Conservation (phyloP, 2,113 vertebrate species). For the Oreochromis niloticus region DNA sequence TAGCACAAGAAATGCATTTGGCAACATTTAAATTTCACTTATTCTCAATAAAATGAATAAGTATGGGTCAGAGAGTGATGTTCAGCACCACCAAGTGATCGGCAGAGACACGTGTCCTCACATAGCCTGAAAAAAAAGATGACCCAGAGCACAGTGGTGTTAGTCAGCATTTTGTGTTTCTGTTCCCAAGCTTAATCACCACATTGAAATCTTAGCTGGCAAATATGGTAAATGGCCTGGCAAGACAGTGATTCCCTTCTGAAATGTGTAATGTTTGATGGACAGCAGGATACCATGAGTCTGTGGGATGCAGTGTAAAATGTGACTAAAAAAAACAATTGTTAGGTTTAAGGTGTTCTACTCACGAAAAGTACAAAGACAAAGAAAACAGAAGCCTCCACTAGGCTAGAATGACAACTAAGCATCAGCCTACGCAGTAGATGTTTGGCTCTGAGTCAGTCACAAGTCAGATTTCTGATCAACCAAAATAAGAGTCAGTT, state of each 20-base stretch:
- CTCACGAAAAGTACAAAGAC: accelerated
- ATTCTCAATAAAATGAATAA: not conserved
- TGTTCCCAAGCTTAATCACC: not conserved
- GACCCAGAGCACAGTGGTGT: not conserved
- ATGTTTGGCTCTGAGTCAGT: not conserved
- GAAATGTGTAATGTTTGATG: not conserved
- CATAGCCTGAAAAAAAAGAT: not conserved
- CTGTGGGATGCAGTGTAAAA: not conserved
- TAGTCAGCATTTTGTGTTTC: not conserved
- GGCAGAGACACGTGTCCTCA: not conserved
- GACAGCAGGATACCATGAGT: not conserved
- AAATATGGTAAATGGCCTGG: too few relatives aligned
- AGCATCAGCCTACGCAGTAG: not conserved
- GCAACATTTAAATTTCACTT: not conserved
- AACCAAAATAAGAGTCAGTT: not conserved
- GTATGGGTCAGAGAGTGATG: not conserved
- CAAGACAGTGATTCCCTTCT: not conserved
- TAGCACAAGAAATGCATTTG: not conserved
- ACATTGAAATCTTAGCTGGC: not conserved
- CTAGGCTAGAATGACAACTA: not conserved
- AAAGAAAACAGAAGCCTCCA: not conserved
- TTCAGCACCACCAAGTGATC: not conserved
- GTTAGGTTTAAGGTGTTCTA: not conserved
- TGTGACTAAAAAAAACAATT: not conserved
- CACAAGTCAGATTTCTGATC: not conserved